Evolutionary conservation across 1,140 invertebrate species (phyloP), one percentile per base, ranked within the genome.

Genomic region (Venustaconcha ellipsiformis): DNA sequence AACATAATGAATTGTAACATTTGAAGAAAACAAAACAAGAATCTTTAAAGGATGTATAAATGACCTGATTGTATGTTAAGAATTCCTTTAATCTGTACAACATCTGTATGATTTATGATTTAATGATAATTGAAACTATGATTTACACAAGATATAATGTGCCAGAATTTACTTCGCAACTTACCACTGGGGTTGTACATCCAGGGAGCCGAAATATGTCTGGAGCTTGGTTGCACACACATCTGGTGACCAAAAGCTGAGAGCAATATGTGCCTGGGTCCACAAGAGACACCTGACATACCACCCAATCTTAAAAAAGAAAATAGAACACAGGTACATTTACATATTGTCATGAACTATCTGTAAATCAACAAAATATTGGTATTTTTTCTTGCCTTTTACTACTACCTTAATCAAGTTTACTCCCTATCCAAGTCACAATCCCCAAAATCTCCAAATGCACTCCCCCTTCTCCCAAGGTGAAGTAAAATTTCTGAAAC

Each of bases 231-330:
- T 80, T 74, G 62, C 60, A 67, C 14, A 67, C 66, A 67, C 84
- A 69, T 59, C 80, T 63, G 17, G 80, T 87, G n/a, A 87, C 48
- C 20, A 87, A n/a, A 64, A 86, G 67, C 23, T 80, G 80, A 30
- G 70, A 58, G 20, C 67, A 62, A 63, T 71, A 55, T n/a, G 37
- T 60, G 13, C 75, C 73, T 57, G 37, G 23, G 59, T 70, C 78
- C n/a, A 82, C 74, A 11, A 87, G 72, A 14, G 83, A 83, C 30
- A 87, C 14, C 74, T 86, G 84, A 70, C 82, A 82, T 13, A 87
- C 84, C 23, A 80, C 80, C 83, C 83, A 84, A 62, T 83, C 85
- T 86, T 66, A 37, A 60, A 69, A 37, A 76, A 76, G 60, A 14
- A 73, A 23, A 26, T 17, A 62, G 1, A 18, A 67, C 0, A 70